Conservation (phyloP, 2,113 vertebrate species). For the Craseonycteris thonglongyai region DNA sequence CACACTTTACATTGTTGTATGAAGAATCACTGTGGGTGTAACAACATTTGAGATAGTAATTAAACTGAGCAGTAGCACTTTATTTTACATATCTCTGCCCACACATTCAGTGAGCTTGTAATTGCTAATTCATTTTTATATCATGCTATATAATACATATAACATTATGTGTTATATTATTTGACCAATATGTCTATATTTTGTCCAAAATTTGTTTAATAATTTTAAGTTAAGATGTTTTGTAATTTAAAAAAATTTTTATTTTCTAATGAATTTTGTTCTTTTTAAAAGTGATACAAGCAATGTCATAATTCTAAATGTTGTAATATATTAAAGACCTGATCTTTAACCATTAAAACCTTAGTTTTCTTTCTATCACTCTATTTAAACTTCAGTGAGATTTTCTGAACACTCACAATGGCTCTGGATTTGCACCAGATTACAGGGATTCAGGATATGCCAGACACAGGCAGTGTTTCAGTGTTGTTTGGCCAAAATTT, state of each 20-base stretch:
- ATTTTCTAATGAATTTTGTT: neutral
- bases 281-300: neutral
- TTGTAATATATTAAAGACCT: neutral
- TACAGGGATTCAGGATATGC: neutral
- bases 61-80: constrained; percentile 44
- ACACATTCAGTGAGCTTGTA: constrained; percentile 63
- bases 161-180: constrained; percentile 40
- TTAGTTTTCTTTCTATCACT: neutral
- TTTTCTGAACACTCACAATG: neutral
- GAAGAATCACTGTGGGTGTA: constrained; percentile 59
- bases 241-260: neutral
- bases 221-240: constrained; percentile 27
- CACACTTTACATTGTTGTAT: constrained; percentile 46
- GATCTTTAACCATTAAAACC: neutral
- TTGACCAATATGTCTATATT: constrained; percentile 55
- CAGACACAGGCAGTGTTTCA: neutral
- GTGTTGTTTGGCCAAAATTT: neutral
- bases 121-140: constrained; percentile 68
- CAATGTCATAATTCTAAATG: neutral
- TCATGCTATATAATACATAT: too few relatives aligned
- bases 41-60: constrained; percentile 54
- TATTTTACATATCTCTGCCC: constrained; percentile 64
- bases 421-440: neutral
- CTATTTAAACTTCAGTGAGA: neutral
- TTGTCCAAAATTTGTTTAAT: constrained; percentile 27